Percentiles rank a stretch among this genome's conserved stretches.
phyloP scores from a whole-genome alignment of 1,140 invertebrate genomes.

The Drosophila parabipectinata region DNA sequence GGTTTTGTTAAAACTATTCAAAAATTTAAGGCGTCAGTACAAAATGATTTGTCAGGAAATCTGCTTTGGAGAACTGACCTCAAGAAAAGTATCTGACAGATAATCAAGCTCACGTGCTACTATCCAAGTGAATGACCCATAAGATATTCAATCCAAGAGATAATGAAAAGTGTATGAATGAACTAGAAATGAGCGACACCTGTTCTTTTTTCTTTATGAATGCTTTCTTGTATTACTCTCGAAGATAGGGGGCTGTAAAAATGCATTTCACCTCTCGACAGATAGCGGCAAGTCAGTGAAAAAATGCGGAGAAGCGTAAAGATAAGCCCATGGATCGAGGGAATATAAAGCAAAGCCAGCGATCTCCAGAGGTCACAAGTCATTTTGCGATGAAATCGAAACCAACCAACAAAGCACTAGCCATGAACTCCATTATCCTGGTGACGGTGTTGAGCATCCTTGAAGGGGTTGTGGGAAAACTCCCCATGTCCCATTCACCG shows the following conservation, averaged over 20 bases:
- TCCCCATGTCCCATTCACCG: background rate
- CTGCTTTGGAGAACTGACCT: background rate
- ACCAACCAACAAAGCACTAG: background rate
- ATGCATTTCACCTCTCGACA: background rate
- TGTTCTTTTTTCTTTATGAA: background rate
- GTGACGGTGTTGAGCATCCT: background rate
- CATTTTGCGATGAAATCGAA: background rate
- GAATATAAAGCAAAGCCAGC: background rate
- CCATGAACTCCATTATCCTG: background rate
- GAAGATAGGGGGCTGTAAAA: no score
- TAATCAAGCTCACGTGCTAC: background rate
- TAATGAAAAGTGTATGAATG: background rate
- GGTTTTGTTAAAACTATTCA: background rate
- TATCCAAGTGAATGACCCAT: background rate
- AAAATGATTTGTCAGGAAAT: background rate
- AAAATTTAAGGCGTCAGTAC: background rate
- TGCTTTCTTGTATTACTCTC: no score
- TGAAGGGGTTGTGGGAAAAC: background rate
- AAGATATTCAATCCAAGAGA: background rate
- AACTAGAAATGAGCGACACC: background rate
- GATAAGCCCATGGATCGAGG: background rate
- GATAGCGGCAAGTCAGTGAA: background rate
- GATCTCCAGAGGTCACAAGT: background rate
- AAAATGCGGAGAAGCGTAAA: background rate
- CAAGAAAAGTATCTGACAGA: background rate